phyloP scores from a whole-genome alignment of 2,797 vertebrate genomes.

The Onychomys torridus region DNA sequence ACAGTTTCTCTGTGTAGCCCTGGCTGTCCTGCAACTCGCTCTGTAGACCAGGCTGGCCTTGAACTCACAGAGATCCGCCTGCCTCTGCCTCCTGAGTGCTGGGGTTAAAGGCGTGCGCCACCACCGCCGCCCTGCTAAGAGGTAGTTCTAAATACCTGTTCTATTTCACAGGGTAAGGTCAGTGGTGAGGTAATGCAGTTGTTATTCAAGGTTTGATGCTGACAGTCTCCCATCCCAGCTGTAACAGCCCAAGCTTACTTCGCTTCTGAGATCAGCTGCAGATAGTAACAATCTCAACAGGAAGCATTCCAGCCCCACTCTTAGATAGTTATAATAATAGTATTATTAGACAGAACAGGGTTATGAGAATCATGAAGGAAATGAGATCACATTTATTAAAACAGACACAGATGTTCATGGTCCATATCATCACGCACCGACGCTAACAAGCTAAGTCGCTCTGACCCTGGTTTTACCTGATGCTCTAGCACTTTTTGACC shows the following conservation, averaged over 20 bases:
- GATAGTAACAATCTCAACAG: not conserved
- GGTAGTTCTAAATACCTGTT: not conserved
- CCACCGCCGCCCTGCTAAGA: not conserved
- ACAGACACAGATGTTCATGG: not conserved
- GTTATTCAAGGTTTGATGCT: not conserved
- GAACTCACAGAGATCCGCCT: not conserved
- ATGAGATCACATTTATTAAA: conserved; percentile 37
- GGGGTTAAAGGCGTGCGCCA: not conserved
- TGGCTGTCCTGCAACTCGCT: not conserved
- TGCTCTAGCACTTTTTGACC: not conserved
- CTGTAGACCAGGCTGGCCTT: not conserved
- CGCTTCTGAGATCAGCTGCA: not conserved
- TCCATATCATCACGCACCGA: not conserved
- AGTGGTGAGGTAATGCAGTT: conserved; percentile 1
- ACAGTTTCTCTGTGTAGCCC: not conserved
- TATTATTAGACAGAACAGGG: conserved; percentile 23
- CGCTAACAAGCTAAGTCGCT: conserved; percentile 17
- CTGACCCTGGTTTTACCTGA: conserved; percentile 29
- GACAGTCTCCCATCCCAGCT: not conserved
- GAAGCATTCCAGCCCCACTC: not conserved
- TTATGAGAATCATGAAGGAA: not conserved
- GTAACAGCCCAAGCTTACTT: not conserved
- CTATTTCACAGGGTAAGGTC: not conserved
- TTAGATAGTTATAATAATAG: not conserved
- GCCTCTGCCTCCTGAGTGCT: not conserved